Percentiles rank a stretch among this genome's conserved stretches.
Evolutionary conservation across 1,140 invertebrate species (phyloP).

Genomic region (Dolichoris vasculosae): DNA sequence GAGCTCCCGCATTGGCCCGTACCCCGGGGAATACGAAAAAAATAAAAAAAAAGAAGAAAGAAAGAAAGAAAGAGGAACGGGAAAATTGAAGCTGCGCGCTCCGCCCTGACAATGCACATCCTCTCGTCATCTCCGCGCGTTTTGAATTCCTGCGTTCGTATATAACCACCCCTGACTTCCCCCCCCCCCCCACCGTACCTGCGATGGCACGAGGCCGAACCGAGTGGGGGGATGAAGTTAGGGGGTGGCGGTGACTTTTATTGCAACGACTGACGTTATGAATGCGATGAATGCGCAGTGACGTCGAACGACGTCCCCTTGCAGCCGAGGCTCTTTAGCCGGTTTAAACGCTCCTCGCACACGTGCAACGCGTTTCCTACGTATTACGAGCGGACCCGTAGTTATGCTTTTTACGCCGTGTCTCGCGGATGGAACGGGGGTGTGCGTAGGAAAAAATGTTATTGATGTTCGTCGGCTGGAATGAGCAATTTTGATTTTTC

Average conservation of each 20-base stretch:
- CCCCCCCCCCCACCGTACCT: not conserved
- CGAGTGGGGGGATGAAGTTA: slow-evolving; percentile 7
- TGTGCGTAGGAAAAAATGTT: slow-evolving; percentile 40
- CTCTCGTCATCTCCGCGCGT: slow-evolving; percentile 40
- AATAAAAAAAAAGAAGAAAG: not conserved
- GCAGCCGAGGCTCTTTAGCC: slow-evolving; percentile 19
- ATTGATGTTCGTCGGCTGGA: slow-evolving; percentile 52
- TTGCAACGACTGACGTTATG: slow-evolving; percentile 59
- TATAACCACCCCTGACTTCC: not conserved
- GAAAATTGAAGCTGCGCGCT: not conserved
- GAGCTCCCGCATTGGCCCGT: too few species aligned
- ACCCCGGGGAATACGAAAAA: not conserved
- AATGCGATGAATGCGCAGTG: slow-evolving; percentile 55
- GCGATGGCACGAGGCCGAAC: not conserved
- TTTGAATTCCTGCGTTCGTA: slow-evolving; percentile 51
- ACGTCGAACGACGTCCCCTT: slow-evolving; percentile 1
- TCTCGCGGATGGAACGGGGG: not conserved
- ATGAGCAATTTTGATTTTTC: slow-evolving; percentile 54
- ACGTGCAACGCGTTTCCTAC: slow-evolving; percentile 14
- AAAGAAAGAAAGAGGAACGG: not conserved
- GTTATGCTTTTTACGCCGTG: slow-evolving; percentile 56
- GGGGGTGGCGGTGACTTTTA: slow-evolving; percentile 58
- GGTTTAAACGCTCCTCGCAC: slow-evolving; percentile 17
- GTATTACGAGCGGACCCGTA: slow-evolving; percentile 33
- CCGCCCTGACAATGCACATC: slow-evolving; percentile 46